A percentile compares a stretch with the other conserved stretches of the same genome.
phyloP scores from a whole-genome alignment of 2,113 vertebrate species.

The Antechinus stuartii region DNA sequence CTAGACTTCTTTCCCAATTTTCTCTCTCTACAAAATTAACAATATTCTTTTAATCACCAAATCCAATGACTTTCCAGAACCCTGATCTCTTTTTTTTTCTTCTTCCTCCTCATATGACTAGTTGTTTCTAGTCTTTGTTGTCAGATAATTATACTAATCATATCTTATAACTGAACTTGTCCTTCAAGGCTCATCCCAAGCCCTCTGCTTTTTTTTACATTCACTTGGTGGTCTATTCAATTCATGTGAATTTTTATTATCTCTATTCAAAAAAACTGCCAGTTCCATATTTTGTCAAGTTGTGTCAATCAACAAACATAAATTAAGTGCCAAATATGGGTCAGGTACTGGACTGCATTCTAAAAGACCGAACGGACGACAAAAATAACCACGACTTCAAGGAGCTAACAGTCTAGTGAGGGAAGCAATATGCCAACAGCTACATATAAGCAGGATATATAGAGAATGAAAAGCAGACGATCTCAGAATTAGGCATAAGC shows the following conservation, averaged over 20 bases:
- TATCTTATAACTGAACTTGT: background rate
- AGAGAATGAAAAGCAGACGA: background rate
- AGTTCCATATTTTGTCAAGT: background rate
- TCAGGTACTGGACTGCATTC: background rate
- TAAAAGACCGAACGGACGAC: background rate
- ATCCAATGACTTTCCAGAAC: background rate
- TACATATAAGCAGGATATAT: background rate
- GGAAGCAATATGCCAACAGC: background rate
- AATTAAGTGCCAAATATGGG: background rate
- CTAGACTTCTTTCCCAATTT: background rate
- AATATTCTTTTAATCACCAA: background rate
- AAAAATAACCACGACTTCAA: background rate
- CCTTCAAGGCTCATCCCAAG: background rate
- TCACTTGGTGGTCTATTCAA: background rate
- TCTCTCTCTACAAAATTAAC: background rate
- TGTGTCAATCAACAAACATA: background rate
- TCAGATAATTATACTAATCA: background rate
- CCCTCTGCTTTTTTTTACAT: background rate
- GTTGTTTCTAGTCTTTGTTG: background rate
- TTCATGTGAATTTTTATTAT: background rate
- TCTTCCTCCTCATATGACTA: background rate
- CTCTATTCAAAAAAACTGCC: background rate
- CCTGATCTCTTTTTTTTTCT: background rate
- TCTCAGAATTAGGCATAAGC: background rate
- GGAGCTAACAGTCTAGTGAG: background rate